These are phyloP conservation scores for Tetranychus truncatus DNA, from an alignment of 2,888 invertebrate genomes.

Conservation along the genomic window DNA sequence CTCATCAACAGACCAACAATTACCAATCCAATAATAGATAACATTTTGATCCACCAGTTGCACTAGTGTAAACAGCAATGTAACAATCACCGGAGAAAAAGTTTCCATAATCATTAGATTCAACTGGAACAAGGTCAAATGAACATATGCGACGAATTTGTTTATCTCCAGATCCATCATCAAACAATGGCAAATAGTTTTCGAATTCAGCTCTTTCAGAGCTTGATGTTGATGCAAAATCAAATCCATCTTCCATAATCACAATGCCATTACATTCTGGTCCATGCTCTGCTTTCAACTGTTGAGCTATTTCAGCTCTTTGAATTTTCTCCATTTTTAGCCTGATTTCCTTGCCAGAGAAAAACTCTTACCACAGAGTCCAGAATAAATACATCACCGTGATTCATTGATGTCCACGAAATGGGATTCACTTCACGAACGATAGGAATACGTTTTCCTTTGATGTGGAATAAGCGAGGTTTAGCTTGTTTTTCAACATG, in stretches of 20 bases:
- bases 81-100: slow-evolving; percentile 66
- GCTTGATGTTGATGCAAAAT: slow-evolving; percentile 45
- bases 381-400: slow-evolving; percentile 65
- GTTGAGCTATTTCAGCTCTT: slow-evolving; percentile 40
- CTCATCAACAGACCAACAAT: slow-evolving; percentile 22
- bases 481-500: slow-evolving; percentile 57
- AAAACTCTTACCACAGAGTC: slow-evolving; percentile 53
- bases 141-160: slow-evolving; percentile 43
- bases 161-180: slow-evolving; percentile 65
- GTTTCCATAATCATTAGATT: slow-evolving; percentile 46
- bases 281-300: slow-evolving; percentile 44
- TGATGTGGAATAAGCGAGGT: slow-evolving; percentile 62
- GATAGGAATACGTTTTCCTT: slow-evolving; percentile 59
- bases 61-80: slow-evolving; percentile 60
- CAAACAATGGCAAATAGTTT: slow-evolving; percentile 46
- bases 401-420: slow-evolving; percentile 46
- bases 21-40: slow-evolving; percentile 60
- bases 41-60: slow-evolving; percentile 32
- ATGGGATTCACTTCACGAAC: slow-evolving; percentile 44
- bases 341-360: slow-evolving; percentile 67
- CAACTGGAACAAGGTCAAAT: slow-evolving; percentile 55
- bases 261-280: slow-evolving; percentile 39
- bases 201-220: slow-evolving; percentile 45
- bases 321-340: slow-evolving; percentile 63
- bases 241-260: slow-evolving; percentile 70